Conservation (phyloP, 2,113 vertebrate genomes). For the Hydrochoerus hydrochaeris region DNA sequence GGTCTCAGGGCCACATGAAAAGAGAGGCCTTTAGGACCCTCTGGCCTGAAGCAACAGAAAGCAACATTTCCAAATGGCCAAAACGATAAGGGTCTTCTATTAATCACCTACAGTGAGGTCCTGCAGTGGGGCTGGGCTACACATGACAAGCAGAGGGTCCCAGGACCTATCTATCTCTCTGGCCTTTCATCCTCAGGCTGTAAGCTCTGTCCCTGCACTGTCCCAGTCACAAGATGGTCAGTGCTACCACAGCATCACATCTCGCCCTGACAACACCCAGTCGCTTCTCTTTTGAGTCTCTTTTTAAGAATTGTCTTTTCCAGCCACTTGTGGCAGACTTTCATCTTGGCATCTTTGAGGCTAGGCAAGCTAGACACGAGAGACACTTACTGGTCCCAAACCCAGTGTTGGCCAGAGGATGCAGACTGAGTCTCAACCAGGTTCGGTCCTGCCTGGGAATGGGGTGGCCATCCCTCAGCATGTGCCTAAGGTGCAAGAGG, state of each 20-base stretch:
- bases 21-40: not conserved
- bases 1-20: not conserved
- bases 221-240: not conserved
- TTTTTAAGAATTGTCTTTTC: not conserved
- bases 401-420: not conserved
- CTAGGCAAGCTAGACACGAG: not conserved
- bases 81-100: accelerated
- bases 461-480: not conserved
- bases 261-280: accelerated
- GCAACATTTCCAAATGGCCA: not conserved
- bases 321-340: not conserved
- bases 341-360: not conserved
- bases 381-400: accelerated
- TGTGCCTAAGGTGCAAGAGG: not conserved
- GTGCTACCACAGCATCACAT: not conserved
- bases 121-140: not conserved
- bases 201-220: not conserved
- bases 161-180: not conserved
- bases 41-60: not conserved
- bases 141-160: accelerated
- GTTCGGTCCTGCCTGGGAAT: not conserved
- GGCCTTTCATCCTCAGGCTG: not conserved
- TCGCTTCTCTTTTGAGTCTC: no score
- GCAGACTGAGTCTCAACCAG: accelerated
- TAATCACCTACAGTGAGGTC: not conserved